Evolutionary conservation across 30 jellyfish, hydroid and myxozoan species (phyloP).

Genomic region (Mastigias papua): DNA sequence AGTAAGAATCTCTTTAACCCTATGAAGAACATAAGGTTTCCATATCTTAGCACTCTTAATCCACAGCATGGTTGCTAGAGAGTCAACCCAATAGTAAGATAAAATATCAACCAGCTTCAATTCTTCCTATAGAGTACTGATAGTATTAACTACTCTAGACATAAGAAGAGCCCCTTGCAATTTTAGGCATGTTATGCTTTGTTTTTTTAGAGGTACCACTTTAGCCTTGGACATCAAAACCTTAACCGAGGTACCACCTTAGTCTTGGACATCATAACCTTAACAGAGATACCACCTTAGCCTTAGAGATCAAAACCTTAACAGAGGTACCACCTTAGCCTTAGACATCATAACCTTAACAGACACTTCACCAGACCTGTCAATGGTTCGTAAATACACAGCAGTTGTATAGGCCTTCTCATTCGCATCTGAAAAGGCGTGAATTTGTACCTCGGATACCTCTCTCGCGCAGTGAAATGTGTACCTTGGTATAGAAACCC

Average conservation of each 20-base stretch:
- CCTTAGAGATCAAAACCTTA: slow-evolving; percentile 28
- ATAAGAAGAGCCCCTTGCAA: slow-evolving; percentile 33
- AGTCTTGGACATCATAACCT: slow-evolving; percentile 19
- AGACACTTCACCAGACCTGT: slow-evolving; percentile 37
- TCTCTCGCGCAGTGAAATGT: slow-evolving; percentile 7
- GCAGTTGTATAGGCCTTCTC: slow-evolving; percentile 30
- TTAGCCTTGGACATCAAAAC: slow-evolving; percentile 26
- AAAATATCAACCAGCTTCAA: too few species aligned
- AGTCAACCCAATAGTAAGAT: slow-evolving; percentile 53
- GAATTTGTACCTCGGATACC: slow-evolving; percentile 19
- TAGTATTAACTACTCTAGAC: too few species aligned
- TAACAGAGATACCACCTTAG: slow-evolving; percentile 29
- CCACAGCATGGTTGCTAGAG: slow-evolving; percentile 38
- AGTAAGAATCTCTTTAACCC: slow-evolving; percentile 15
- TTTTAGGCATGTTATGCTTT: slow-evolving; percentile 19
- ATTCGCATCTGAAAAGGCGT: slow-evolving; percentile 50
- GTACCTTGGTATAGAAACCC: background rate
- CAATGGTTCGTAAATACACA: slow-evolving; percentile 14
- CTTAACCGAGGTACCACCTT: slow-evolving; percentile 35
- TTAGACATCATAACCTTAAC: too few species aligned
- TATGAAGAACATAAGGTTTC: slow-evolving; percentile 11
- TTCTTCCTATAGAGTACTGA: too few species aligned
- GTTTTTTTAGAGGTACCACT: slow-evolving; percentile 22
- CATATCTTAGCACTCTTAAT: slow-evolving; percentile 21
- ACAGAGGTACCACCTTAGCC: too few species aligned